Percentiles rank a stretch among this genome's conserved stretches.
phyloP scores from a whole-genome alignment of 2,888 invertebrate genomes.

The Mantis religiosa region DNA sequence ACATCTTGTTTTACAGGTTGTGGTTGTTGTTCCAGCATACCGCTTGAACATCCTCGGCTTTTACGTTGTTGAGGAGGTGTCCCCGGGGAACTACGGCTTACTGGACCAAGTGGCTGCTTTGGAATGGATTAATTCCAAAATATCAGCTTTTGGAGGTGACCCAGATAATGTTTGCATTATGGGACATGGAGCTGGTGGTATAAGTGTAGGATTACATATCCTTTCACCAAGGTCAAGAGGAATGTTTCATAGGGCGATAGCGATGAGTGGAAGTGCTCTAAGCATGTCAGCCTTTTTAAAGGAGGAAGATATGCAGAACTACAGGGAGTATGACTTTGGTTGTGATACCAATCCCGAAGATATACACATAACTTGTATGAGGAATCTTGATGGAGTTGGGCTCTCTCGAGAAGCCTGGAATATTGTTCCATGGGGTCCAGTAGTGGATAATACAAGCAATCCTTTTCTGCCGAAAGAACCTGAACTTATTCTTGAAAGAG shows the following conservation, averaged over 20 bases:
- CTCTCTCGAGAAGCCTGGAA: conserved; percentile 51
- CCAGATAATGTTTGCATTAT: conserved; percentile 70
- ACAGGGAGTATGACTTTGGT: not conserved
- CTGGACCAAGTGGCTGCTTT: conserved; percentile 78
- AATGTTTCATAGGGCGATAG: conserved; percentile 69
- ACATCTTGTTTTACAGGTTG: conserved; percentile 51
- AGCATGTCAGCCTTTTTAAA: conserved; percentile 36
- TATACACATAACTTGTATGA: conserved; percentile 58
- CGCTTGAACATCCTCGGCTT: conserved; percentile 81
- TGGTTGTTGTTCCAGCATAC: conserved; percentile 75
- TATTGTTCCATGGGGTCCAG: conserved; percentile 66
- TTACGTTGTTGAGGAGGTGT: conserved; percentile 69
- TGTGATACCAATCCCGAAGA: not conserved
- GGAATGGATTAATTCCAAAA: conserved; percentile 73
- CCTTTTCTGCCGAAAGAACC: conserved; percentile 67
- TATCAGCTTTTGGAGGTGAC: conserved; percentile 70
- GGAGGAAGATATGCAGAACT: not conserved
- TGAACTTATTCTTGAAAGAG: conserved; percentile 31
- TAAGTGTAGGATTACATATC: conserved; percentile 73
- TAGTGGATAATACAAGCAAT: conserved; percentile 68
- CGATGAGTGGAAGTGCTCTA: conserved; percentile 75
- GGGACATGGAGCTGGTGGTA: conserved; percentile 76
- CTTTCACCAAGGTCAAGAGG: conserved; percentile 50
- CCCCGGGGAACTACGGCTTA: conserved; percentile 75
- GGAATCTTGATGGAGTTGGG: conserved; percentile 55